A percentile compares a stretch with the other conserved stretches of the same genome.
Conservation (phyloP, 2,888 invertebrate genomes). For the Lasioglossum morio region DNA sequence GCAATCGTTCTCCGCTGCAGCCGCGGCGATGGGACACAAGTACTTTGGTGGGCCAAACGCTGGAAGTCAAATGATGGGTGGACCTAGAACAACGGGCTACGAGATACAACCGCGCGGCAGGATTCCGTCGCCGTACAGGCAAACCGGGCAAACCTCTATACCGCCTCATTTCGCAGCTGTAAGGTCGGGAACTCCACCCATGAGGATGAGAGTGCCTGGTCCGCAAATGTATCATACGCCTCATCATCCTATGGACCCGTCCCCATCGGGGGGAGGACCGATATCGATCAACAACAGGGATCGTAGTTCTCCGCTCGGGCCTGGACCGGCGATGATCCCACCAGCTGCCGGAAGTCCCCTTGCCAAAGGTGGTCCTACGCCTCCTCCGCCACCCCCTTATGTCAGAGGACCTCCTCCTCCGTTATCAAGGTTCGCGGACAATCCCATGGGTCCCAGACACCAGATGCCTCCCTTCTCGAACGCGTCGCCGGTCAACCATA, state of each 20-base stretch:
- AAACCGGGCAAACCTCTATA: slow-evolving; percentile 76
- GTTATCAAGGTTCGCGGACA: slow-evolving; percentile 79
- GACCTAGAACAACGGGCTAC: slow-evolving; percentile 78
- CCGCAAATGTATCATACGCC: slow-evolving; percentile 84
- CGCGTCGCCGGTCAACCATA: slow-evolving; percentile 77
- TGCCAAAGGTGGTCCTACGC: slow-evolving; percentile 81
- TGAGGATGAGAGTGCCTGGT: slow-evolving; percentile 81
- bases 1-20: slow-evolving; percentile 83
- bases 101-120: slow-evolving; percentile 82
- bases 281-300: slow-evolving; percentile 83
- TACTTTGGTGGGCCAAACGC: slow-evolving; percentile 81
- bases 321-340: slow-evolving; percentile 81
- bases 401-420: slow-evolving; percentile 82
- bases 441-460: slow-evolving; percentile 75
- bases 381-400: slow-evolving; percentile 82
- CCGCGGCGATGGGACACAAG: slow-evolving; percentile 84
- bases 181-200: slow-evolving; percentile 81
- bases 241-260: slow-evolving; percentile 86
- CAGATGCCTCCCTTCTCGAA: slow-evolving; percentile 81
- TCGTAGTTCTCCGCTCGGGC: slow-evolving; percentile 76
- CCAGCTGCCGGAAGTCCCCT: slow-evolving; percentile 84
- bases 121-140: slow-evolving; percentile 83
- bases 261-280: slow-evolving; percentile 86
- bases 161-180: slow-evolving; percentile 81
- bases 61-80: slow-evolving; percentile 77